Evolutionary conservation across 1,140 invertebrate species (phyloP).

Genomic region (Drosophila sp.): DNA sequence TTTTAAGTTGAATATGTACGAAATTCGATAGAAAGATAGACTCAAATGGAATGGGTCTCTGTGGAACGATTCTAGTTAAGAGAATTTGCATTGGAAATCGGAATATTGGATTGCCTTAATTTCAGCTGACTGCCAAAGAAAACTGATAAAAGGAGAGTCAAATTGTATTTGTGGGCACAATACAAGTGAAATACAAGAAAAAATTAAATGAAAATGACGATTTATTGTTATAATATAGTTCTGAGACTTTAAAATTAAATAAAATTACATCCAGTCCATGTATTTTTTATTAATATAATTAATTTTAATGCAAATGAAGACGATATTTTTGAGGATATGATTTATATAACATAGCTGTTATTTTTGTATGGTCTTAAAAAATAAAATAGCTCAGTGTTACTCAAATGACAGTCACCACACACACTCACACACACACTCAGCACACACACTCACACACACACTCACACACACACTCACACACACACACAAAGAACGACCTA

Average conservation of each 20-base stretch:
- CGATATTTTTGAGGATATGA: not conserved
- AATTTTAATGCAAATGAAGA: not conserved
- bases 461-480: not conserved
- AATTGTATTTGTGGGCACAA: not conserved
- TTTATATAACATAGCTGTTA: not conserved
- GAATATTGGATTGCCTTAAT: conserved; percentile 1
- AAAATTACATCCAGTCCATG: too few relatives aligned
- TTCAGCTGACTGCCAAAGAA: not conserved
- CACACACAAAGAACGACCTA: not conserved
- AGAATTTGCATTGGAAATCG: not conserved
- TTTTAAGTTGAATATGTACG: too few relatives aligned
- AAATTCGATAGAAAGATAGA: not conserved
- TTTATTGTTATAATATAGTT: too few relatives aligned
- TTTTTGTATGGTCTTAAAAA: too few relatives aligned
- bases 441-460: not conserved
- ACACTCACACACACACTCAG: not conserved
- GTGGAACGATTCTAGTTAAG: conserved; percentile 1
- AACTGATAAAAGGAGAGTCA: conserved; percentile 1
- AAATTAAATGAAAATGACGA: not conserved
- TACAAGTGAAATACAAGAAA: too few relatives aligned
- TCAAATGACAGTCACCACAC: not conserved
- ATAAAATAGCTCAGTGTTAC: not conserved
- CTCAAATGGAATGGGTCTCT: not conserved
- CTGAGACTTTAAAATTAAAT: too few relatives aligned
- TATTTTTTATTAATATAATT: not conserved